phyloP scores from a whole-genome alignment of 1,140 invertebrate genomes.

The Camponotus vicinus region DNA sequence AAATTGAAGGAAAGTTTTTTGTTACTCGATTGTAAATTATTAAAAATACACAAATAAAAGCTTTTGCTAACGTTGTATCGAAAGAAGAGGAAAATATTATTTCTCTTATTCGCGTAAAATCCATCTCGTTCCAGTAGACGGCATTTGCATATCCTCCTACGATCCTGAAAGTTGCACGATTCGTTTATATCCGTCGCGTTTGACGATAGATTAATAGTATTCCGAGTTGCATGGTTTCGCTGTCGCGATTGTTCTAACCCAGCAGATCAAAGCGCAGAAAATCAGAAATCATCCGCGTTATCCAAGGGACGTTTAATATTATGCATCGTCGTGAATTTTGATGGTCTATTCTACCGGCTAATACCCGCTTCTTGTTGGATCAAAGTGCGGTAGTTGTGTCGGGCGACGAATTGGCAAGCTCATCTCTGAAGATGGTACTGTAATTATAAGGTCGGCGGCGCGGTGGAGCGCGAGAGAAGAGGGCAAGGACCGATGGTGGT shows the following conservation, averaged over 20 bases:
- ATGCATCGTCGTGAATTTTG: constrained; percentile 43
- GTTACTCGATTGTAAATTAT: background rate
- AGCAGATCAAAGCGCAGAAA: constrained; percentile 69
- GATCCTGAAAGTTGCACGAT: background rate
- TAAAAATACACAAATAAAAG: background rate
- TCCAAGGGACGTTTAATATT: constrained; percentile 52
- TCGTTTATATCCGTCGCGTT: background rate
- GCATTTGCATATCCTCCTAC: background rate
- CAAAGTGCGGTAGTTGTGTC: constrained; percentile 70
- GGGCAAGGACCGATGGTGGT: background rate
- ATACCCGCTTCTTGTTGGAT: constrained; percentile 70
- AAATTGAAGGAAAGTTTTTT: background rate
- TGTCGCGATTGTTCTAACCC: constrained; percentile 36
- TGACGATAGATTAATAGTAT: constrained; percentile 64
- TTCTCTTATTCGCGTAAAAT: background rate
- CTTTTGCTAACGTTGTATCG: background rate
- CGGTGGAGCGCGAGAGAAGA: background rate
- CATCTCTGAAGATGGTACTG: constrained; percentile 71
- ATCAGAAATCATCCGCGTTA: constrained; percentile 69
- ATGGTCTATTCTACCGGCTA: constrained; percentile 24
- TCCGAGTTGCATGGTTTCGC: constrained; percentile 26
- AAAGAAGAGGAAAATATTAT: background rate
- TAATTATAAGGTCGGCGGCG: constrained; percentile 76
- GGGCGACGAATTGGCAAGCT: constrained; percentile 74
- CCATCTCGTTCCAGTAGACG: background rate